Evolutionary conservation across 1,140 invertebrate genomes (phyloP).

Genomic region (Meloidogyne floridensis): DNA sequence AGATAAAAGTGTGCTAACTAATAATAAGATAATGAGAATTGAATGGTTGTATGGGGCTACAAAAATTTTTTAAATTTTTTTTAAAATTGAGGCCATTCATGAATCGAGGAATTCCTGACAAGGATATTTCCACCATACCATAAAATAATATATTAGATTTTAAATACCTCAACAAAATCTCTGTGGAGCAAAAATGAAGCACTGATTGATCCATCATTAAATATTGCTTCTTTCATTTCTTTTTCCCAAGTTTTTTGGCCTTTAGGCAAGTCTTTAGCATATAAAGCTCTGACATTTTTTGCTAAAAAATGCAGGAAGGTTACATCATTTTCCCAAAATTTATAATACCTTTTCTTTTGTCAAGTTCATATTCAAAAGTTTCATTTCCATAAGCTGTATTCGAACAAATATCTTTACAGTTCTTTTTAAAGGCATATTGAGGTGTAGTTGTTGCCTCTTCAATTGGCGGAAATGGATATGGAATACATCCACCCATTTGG

Average conservation of each 20-base stretch:
- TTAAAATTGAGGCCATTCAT: no score
- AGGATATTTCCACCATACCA: no score
- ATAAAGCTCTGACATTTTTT: neutral
- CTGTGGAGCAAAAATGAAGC: constrained; percentile 4
- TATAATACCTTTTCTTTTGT: constrained; percentile 4
- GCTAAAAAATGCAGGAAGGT: neutral
- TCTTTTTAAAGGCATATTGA: neutral
- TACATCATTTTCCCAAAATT: neutral
- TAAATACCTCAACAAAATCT: constrained; percentile 5
- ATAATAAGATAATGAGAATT: no score
- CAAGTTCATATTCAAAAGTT: constrained; percentile 6
- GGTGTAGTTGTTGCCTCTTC: neutral
- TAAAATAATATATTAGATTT: no score
- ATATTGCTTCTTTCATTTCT: constrained; percentile 30
- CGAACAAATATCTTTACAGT: constrained; percentile 14
- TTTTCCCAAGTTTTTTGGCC: constrained; percentile 8
- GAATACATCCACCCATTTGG: constrained; percentile 9
- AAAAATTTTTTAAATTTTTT: no score
- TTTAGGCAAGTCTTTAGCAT: neutral
- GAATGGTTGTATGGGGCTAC: no score
- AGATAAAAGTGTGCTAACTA: no score
- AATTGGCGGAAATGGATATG: constrained; percentile 7
- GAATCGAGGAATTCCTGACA: no score
- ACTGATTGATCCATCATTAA: constrained; percentile 25
- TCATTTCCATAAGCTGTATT: constrained; percentile 11